These are phyloP conservation scores for Silurus meridionalis DNA, from an alignment of 2,113 vertebrate species.

Conservation along the genomic window DNA sequence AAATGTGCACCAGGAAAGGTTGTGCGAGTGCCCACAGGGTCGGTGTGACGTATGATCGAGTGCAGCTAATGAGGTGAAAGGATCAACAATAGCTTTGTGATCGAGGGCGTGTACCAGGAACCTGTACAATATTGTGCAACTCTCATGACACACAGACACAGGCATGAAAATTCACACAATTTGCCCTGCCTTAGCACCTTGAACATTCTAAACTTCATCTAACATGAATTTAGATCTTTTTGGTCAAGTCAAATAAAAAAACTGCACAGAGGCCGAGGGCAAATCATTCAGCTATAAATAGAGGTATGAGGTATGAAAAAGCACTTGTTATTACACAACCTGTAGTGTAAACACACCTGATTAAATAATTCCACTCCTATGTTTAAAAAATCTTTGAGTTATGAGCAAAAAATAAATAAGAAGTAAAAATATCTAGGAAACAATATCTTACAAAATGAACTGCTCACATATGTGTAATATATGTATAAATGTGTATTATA, in stretches of 20 bases:
- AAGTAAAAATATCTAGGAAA: background rate
- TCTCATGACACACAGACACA: slow-evolving; percentile 8
- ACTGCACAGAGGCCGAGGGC: background rate
- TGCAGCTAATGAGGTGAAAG: slow-evolving; percentile 3
- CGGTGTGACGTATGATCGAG: slow-evolving; percentile 2
- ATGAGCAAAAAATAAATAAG: background rate
- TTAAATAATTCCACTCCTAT: background rate
- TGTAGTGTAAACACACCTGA: background rate
- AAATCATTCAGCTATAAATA: background rate
- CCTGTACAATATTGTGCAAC: background rate
- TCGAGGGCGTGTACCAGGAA: background rate
- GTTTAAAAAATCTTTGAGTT: background rate
- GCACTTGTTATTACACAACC: background rate
- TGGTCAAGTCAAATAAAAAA: background rate
- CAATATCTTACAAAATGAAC: background rate
- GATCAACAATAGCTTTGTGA: slow-evolving; percentile 3
- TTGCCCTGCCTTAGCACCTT: slow-evolving; percentile 2
- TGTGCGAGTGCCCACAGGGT: background rate
- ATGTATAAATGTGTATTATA: background rate
- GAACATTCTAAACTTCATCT: background rate
- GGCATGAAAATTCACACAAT: background rate
- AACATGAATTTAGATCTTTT: background rate
- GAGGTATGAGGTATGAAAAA: background rate
- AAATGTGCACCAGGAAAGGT: slow-evolving; percentile 29
- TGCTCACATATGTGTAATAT: background rate